phyloP scores from a whole-genome alignment of 2,113 vertebrate species.

The Rafetus swinhoei region DNA sequence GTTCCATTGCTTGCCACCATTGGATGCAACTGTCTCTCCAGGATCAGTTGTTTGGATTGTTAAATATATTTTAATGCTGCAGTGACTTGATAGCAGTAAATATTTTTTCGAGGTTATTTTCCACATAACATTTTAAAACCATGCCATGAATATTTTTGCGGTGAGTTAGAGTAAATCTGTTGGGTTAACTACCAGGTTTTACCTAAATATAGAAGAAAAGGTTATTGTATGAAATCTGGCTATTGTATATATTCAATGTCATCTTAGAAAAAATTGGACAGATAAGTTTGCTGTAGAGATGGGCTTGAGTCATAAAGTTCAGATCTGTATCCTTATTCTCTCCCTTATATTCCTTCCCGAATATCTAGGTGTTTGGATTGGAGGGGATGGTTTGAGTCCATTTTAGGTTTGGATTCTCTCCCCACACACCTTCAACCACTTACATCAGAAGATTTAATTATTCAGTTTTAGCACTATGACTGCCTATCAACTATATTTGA shows the following conservation, averaged over 20 bases:
- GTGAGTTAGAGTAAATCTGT: not conserved
- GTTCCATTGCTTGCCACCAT: slow-evolving; percentile 76
- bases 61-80: slow-evolving; percentile 63
- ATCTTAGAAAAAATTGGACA: not conserved
- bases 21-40: slow-evolving; percentile 83
- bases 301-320: rapidly evolving
- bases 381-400: not conserved
- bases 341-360: not conserved
- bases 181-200: not conserved
- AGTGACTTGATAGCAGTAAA: slow-evolving; percentile 65
- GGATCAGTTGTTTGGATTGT: slow-evolving; percentile 65
- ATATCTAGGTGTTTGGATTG: not conserved
- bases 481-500: not conserved
- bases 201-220: not conserved
- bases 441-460: rapidly evolving
- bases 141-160: slow-evolving; percentile 50
- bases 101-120: slow-evolving; percentile 32
- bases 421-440: not conserved
- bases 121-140: slow-evolving; percentile 51
- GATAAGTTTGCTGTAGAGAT: not conserved
- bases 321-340: not conserved
- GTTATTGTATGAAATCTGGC: not conserved
- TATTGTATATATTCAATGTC: not conserved
- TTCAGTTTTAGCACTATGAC: not conserved
- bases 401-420: not conserved